Evolutionary conservation across 2,113 vertebrate genomes (phyloP).

Genomic region (Verasper variegatus): DNA sequence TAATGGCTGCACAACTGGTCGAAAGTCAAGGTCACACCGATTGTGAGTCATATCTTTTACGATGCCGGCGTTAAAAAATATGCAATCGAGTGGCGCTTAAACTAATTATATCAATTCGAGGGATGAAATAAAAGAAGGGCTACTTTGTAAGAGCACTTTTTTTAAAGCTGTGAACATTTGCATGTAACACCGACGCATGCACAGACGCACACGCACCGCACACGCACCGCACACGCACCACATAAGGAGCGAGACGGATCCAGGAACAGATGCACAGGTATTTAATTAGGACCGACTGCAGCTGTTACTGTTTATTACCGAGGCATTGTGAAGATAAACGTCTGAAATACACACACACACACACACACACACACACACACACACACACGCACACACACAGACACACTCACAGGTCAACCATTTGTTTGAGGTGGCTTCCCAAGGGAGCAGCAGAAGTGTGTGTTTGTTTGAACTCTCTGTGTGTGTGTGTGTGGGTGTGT

Average conservation of each 20-base stretch:
- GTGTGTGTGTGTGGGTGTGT: conserved; percentile 10
- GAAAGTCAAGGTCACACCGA: conserved; percentile 32
- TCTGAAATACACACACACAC: conserved; percentile 38
- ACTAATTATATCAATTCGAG: conserved; percentile 11
- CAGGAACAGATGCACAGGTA: conserved; percentile 75
- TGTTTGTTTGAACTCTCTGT: conserved; percentile 32
- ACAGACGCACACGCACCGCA: not conserved
- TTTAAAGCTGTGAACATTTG: conserved; percentile 13
- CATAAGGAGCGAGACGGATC: conserved; percentile 43
- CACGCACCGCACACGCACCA: conserved; percentile 19
- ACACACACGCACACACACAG: conserved; percentile 20
- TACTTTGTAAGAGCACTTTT: not conserved
- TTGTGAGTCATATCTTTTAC: conserved; percentile 28
- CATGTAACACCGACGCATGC: conserved; percentile 2
- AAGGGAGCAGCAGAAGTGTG: conserved; percentile 29
- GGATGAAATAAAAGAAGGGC: not conserved
- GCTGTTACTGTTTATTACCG: conserved; percentile 74
- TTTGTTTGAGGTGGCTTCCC: conserved; percentile 55
- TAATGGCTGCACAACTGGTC: conserved; percentile 26
- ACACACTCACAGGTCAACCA: conserved; percentile 43
- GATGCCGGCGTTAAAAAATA: conserved; percentile 7
- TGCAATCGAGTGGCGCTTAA: not conserved
- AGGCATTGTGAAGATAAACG: conserved; percentile 52
- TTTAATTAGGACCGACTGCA: conserved; percentile 75
- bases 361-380: conserved; percentile 15